These are phyloP conservation scores for Bruchidius siliquastri DNA, from an alignment of 2,888 invertebrate genomes.

Conservation along the genomic window DNA sequence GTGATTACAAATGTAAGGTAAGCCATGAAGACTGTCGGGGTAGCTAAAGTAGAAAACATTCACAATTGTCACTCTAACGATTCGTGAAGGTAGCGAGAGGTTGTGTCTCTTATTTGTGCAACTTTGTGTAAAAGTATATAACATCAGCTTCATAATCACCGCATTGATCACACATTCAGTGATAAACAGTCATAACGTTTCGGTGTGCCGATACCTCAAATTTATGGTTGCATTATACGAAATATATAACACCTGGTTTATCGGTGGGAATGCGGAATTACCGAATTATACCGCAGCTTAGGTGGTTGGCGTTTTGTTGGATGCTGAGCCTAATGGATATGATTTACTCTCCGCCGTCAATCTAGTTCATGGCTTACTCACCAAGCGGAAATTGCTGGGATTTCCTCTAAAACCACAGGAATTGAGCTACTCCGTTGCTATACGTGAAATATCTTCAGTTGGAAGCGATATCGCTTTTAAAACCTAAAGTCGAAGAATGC, in stretches of 20 bases:
- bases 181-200: background rate
- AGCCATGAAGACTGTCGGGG: too few relatives aligned
- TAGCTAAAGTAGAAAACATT: too few relatives aligned
- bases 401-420: background rate
- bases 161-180: background rate
- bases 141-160: too few relatives aligned
- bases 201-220: conserved; percentile 22
- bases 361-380: background rate
- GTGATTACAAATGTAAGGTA: too few relatives aligned
- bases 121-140: too few relatives aligned
- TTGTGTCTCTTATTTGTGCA: too few relatives aligned
- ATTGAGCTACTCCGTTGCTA: background rate
- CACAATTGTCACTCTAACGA: too few relatives aligned
- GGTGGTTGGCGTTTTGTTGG: conserved; percentile 8
- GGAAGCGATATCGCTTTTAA: too few relatives aligned
- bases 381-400: background rate
- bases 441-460: too few relatives aligned
- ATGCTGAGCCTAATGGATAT: background rate
- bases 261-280: conserved; percentile 20
- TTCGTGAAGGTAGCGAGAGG: too few relatives aligned
- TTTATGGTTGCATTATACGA: conserved; percentile 28
- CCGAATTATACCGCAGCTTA: conserved; percentile 26
- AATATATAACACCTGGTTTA: conserved; percentile 30
- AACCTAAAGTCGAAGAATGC: too few relatives aligned
- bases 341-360: background rate